Evolutionary conservation across 2,888 invertebrate species (phyloP), one percentile per base, ranked within the genome.

Genomic region (Volucella bombylans): DNA sequence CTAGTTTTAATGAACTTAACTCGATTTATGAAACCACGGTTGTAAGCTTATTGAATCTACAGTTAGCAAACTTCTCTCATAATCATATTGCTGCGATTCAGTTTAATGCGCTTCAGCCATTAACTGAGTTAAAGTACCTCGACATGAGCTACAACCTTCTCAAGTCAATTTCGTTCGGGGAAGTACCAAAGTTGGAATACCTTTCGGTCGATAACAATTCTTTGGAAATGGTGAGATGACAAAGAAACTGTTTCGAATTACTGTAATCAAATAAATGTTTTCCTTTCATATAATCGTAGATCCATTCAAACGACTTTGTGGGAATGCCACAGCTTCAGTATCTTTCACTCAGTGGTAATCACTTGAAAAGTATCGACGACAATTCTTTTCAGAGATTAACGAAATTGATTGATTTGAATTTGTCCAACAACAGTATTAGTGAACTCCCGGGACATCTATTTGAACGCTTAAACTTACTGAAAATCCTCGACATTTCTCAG

Each of bases 71-170:
- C 79, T 89, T 91, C 47, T 89, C 91, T 4, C 82, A 89, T 49
- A 91, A 91, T 73, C 38, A 81, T 0, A 65, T 91, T 39, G 62
- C 59, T 45, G 64, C 61, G 0, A 77, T 90, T 2, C 87, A 89
- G 45, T 8, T 15, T 0, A 87, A 88, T 62, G 73, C 89, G 0
- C 86, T 90, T 78, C 86, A 87, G 0, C 39, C 67, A 4, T 87
- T 89, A 73, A 76, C 68, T n/a, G 72, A 87, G 31, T 78, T 91
- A 64, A 87, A 87, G 64, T 49, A 86, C 8, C 80, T 91, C 9
- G 87, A 90, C 78, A 87, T 91, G 59, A 87, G 88, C 71, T 86
- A 87, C 69, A 91, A 91, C 79, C 87, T 87, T 2, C 82, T 91
- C 64, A 87, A 81, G n/a, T 88, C 86, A 38, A 68, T 89, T 31